phyloP scores from a whole-genome alignment of 1,140 invertebrate species.

The Drosophila yakuba region DNA sequence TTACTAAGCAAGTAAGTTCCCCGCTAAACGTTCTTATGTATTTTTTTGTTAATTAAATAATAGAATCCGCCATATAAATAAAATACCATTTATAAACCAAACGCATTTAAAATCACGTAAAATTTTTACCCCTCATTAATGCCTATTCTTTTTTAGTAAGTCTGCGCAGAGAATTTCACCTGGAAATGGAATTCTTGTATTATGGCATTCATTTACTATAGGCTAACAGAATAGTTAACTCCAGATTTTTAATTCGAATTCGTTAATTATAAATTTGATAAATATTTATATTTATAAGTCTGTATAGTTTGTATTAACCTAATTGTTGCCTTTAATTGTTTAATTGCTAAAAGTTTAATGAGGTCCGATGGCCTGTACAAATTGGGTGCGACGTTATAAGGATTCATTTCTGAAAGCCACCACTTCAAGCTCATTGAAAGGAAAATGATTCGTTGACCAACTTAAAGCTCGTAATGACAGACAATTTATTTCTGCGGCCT shows the following conservation, averaged over 20 bases:
- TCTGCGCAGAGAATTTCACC: no score
- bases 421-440: slow-evolving; percentile 33
- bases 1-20: no score
- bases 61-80: no score
- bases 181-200: no score
- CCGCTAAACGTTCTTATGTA: no score
- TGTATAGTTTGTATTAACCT: slow-evolving; percentile 1
- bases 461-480: slow-evolving; percentile 69
- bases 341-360: slow-evolving; percentile 25
- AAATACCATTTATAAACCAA: no score
- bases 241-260: not conserved
- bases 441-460: slow-evolving; percentile 52
- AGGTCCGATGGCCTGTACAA: slow-evolving; percentile 12
- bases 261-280: slow-evolving; percentile 12
- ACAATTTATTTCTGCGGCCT: slow-evolving; percentile 64
- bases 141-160: no score
- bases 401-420: slow-evolving; percentile 33
- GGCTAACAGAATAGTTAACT: no score
- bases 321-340: slow-evolving; percentile 14
- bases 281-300: slow-evolving; percentile 18
- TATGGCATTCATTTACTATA: no score
- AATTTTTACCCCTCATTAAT: no score
- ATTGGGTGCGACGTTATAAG: slow-evolving; percentile 16
- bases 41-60: no score
- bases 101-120: no score